Conservation (phyloP, 2,888 invertebrate genomes). For the Myathropa florea region DNA sequence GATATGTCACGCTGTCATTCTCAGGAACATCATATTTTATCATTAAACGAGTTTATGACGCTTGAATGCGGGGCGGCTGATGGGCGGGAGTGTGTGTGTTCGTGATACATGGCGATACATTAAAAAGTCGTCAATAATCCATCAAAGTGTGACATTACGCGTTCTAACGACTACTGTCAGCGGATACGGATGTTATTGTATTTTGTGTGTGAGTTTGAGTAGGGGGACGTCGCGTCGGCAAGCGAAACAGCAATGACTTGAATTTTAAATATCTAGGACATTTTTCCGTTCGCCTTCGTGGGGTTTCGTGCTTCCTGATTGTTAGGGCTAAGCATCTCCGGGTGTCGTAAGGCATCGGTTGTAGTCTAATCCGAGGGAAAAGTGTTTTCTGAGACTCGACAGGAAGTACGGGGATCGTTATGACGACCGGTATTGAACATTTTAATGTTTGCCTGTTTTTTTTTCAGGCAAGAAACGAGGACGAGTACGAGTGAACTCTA, state of each 20-base stretch:
- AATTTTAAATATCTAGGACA: slow-evolving; percentile 17
- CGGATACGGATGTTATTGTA: slow-evolving; percentile 57
- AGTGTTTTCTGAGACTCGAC: too few relatives aligned
- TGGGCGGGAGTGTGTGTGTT: neutral
- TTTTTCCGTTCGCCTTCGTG: neutral
- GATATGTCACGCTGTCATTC: slow-evolving; percentile 43
- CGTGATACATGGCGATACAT: slow-evolving; percentile 55
- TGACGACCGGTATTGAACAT: too few relatives aligned
- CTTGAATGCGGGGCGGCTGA: too few relatives aligned
- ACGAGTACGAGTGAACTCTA: too few relatives aligned
- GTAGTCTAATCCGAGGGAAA: neutral
- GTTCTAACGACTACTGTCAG: slow-evolving; percentile 58
- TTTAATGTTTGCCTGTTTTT: too few relatives aligned
- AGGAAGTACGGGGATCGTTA: too few relatives aligned
- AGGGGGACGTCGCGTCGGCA: neutral
- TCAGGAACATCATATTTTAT: slow-evolving; percentile 45
- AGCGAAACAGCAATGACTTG: slow-evolving; percentile 34
- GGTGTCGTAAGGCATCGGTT: neutral
- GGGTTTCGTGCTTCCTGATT: neutral
- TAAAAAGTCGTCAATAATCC: slow-evolving; percentile 70
- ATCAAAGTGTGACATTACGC: slow-evolving; percentile 62
- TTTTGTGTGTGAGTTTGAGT: neutral
- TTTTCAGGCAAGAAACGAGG: too few relatives aligned
- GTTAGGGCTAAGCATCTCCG: neutral
- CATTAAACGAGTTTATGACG: slow-evolving; percentile 46